Conservation (phyloP, 1,140 invertebrate genomes). For the Nixonia krombeini region DNA sequence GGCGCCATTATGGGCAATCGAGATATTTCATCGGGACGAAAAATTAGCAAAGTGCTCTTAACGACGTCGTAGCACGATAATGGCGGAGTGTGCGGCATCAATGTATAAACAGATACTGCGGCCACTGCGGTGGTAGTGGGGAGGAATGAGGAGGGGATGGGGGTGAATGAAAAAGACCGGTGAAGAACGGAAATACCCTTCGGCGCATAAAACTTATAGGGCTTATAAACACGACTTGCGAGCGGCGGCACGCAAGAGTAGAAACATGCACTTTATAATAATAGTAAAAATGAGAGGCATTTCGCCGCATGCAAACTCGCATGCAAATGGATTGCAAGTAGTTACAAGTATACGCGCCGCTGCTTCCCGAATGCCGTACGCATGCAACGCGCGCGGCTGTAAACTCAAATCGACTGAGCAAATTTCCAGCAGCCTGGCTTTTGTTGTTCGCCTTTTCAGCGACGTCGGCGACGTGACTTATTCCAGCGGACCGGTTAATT, state of each 20-base stretch:
- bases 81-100: constrained; percentile 35
- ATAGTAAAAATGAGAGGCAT: constrained; percentile 60
- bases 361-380: constrained; percentile 37
- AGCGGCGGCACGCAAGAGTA: constrained; percentile 54
- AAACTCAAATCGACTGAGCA: not conserved
- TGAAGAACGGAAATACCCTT: constrained; percentile 46
- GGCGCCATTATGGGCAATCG: constrained; percentile 31
- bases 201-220: constrained; percentile 57
- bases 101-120: constrained; percentile 23
- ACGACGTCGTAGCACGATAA: constrained; percentile 47
- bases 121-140: no score
- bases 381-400: constrained; percentile 20
- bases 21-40: constrained; percentile 44
- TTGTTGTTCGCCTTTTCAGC: not conserved
- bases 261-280: constrained; percentile 60
- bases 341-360: constrained; percentile 38
- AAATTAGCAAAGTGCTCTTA: constrained; percentile 45
- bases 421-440: not conserved
- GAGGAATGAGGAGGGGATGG: constrained; percentile 6
- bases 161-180: constrained; percentile 17
- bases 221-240: constrained; percentile 53
- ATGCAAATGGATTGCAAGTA: constrained; percentile 59
- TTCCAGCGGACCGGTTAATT: no score
- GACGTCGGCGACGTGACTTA: not conserved
- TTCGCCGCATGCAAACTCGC: constrained; percentile 56